phyloP scores from a whole-genome alignment of 2,888 invertebrate genomes.

The Hipparchia sbordonii region DNA sequence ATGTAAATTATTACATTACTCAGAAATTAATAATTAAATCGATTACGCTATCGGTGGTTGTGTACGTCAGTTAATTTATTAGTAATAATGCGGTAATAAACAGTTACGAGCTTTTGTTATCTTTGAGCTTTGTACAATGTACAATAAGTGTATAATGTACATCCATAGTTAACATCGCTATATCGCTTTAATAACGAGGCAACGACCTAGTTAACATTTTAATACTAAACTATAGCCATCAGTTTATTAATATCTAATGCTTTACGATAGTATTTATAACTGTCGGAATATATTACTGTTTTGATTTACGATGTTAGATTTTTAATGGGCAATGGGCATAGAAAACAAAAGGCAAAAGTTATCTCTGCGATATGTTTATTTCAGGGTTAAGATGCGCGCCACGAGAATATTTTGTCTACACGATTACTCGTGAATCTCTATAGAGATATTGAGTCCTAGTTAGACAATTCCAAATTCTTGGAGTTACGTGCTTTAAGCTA shows the following conservation, averaged over 20 bases:
- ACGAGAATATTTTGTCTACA: too few relatives aligned
- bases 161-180: constrained; percentile 1
- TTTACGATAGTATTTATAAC: background rate
- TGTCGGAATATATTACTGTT: background rate
- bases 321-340: too few relatives aligned
- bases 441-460: too few relatives aligned
- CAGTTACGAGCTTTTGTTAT: constrained; percentile 13
- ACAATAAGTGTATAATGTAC: background rate
- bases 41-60: constrained; percentile 10
- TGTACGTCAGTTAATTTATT: constrained; percentile 15
- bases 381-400: too few relatives aligned
- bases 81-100: constrained; percentile 11
- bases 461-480: too few relatives aligned
- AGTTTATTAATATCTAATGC: background rate
- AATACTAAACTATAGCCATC: background rate
- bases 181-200: background rate
- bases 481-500: too few relatives aligned
- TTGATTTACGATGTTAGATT: background rate
- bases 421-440: too few relatives aligned
- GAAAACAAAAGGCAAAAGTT: too few relatives aligned
- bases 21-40: constrained; percentile 18
- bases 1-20: constrained; percentile 6
- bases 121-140: constrained; percentile 7
- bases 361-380: too few relatives aligned
- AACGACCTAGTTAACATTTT: constrained; percentile 4